Base-by-base conservation (phyloP, 2,113 vertebrate genomes). In the Rissa tridactyla region DNA sequence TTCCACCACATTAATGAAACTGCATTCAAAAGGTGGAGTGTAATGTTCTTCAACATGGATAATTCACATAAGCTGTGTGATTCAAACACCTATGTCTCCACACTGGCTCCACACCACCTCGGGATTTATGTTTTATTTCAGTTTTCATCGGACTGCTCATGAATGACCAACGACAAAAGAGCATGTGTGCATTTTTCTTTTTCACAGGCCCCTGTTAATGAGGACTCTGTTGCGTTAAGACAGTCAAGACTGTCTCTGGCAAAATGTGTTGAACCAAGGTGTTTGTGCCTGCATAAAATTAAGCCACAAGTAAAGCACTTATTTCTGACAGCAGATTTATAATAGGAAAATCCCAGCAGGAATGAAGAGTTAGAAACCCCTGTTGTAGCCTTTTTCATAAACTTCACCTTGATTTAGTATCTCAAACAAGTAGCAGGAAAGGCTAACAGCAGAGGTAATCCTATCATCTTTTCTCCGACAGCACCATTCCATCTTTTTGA, bases 281-380 rank as follows among this genome's bases (percentile, higher is more conserved):
- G 97, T 98, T 98, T 97, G 97, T 70, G 97, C 92, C 98, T 98
- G 98, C 94, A 96, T 94, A 98, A 98, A 98, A 98, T 98, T 98
- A 98, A 98, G 95, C 97, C 96, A 94, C 97, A 97, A 98, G 97
- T 95, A 98, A 96, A 98, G 98, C 97, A 98, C 97, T 98, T 96
- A 98, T 84, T 98, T 98, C 95, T 98, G 98, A 98, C 98, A 98
- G 98, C 96, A 98, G 98, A 98, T 98, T 98, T 98, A 98, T 98
- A 98, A 98, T 97, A 98, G 97, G 96, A 98, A 98, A 98, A 98
- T 98, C 98, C 71, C 99, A 97, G 98, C 98, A 98, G 98, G 99
- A 98, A 97, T 26, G 97, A 98, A 97, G 97, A 98, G 97, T 97
- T 98, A 98, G 98, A 98, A 98, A 98, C 96, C 97, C 92, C 97